phyloP scores from a whole-genome alignment of 2,888 invertebrate species.

The Drosophila heteroneura region DNA sequence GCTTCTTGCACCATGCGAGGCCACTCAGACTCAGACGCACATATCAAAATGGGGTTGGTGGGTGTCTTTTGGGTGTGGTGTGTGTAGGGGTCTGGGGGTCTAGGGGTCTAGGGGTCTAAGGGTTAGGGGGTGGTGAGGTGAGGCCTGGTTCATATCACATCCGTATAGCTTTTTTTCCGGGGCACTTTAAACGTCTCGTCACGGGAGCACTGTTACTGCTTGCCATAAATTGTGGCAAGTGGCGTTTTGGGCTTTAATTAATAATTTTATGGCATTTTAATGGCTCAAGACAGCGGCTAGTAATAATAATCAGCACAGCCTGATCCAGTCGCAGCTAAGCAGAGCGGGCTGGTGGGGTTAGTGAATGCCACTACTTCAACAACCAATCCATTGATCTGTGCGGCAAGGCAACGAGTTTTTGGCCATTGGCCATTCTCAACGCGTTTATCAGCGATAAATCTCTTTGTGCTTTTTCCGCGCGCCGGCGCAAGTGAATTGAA shows the following conservation, averaged over 20 bases:
- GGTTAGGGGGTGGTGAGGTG: slow-evolving; percentile 4
- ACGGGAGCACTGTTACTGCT: slow-evolving; percentile 19
- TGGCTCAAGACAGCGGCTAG: slow-evolving; percentile 50
- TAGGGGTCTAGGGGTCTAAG: not conserved
- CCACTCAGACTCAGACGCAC: slow-evolving; percentile 43
- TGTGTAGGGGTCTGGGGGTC: not conserved
- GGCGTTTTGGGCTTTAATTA: slow-evolving; percentile 74
- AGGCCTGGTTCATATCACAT: slow-evolving; percentile 50
- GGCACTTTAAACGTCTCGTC: slow-evolving; percentile 34
- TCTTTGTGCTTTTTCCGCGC: slow-evolving; percentile 79
- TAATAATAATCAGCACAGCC: slow-evolving; percentile 58
- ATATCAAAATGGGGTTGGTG: not conserved
- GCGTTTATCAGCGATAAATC: slow-evolving; percentile 82
- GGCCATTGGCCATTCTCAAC: slow-evolving; percentile 71
- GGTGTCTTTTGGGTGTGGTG: not conserved
- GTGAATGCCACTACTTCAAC: not conserved
- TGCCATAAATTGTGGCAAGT: slow-evolving; percentile 74
- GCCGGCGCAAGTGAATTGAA: slow-evolving; percentile 78
- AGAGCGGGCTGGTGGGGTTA: not conserved
- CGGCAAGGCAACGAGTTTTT: slow-evolving; percentile 43
- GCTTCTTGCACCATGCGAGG: slow-evolving; percentile 59
- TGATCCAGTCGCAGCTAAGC: slow-evolving; percentile 51
- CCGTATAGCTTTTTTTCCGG: slow-evolving; percentile 41
- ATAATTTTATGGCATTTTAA: slow-evolving; percentile 82
- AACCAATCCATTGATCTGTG: slow-evolving; percentile 69